Base-by-base conservation (phyloP, 2,113 vertebrate species). In the Gyps fulvus region DNA sequence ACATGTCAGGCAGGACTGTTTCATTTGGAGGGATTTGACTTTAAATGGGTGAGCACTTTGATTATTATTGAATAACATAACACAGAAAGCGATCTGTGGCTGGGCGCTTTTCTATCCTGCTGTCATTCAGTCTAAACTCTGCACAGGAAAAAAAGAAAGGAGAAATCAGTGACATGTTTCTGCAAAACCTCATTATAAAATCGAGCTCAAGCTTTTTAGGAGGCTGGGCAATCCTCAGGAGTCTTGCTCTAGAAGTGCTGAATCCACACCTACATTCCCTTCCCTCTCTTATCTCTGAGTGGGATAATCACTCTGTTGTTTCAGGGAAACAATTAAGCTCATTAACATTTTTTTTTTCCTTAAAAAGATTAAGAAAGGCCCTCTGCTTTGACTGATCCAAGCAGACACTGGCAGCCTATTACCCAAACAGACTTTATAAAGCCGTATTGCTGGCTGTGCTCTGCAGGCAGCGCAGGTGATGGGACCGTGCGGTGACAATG, bases 381-480 rank as follows among this genome's bases (percentile, higher is more conserved):
- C 26, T 34, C 32, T 49, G 34, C 47, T 79, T 34, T 27, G 10
- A 15, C 23, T 54, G 32, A 20, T 65, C 43, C 15, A 38, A 12
- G 26, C 38, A 32, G 50, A 16, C 2, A 6, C 63, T 52, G 65
- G 58, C 40, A 73, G 82, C 49, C 67, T 45, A 3, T 81, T 65
- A 40, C 13, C 42, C 72, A 13, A 25, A 16, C 9, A 59, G 42
- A 23, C 43, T 27, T 42, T 6, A 29, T 20, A 5, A 55, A 42
- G 19, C 13, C 4, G 0, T 12, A 2, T 12, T 0, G 1, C 10
- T 47, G 47, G 13, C 23, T 6, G 61, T 20, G 40, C 25, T 34
- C 22, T 6, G 36, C 36, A 13, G 7, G 16, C 22, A 61, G 25
- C 4, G 11, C 36, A 20, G 27, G 54, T 5, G 6, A 7, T 0